Percentiles rank a stretch among this genome's conserved stretches.
Conservation (phyloP, 2,888 invertebrate genomes). For the Teleogryllus oceanicus region DNA sequence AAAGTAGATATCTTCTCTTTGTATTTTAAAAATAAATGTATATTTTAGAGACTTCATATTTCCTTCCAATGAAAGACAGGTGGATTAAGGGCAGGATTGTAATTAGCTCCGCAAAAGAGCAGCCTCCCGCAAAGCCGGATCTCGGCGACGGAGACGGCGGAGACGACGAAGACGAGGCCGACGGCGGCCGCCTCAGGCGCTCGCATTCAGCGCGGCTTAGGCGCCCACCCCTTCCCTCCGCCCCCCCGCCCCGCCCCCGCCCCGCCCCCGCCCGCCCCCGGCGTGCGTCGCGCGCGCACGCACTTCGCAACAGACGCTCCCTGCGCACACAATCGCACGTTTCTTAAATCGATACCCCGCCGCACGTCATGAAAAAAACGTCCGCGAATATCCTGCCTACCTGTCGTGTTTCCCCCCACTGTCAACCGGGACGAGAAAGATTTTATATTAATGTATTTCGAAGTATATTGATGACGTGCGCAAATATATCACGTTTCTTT, state of each 20-base stretch:
- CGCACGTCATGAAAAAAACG: too few species aligned
- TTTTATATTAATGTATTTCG: neutral
- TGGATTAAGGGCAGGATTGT: constrained; percentile 1
- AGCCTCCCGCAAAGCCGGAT: constrained; percentile 8
- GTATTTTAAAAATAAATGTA: constrained; percentile 18
- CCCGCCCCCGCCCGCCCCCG: too few species aligned
- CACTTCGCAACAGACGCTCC: too few species aligned
- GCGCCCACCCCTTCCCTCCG: neutral
- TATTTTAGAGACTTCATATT: constrained; percentile 18
- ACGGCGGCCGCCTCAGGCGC: neutral
- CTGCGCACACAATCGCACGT: too few species aligned
- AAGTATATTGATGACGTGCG: neutral
- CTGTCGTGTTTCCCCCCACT: neutral
- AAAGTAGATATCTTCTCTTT: constrained; percentile 18
- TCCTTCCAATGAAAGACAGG: constrained; percentile 18
- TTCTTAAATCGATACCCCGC: too few species aligned
- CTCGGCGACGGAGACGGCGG: neutral
- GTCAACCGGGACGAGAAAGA: neutral
- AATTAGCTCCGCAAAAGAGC: neutral
- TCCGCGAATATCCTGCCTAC: too few species aligned
- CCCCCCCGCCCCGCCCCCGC: too few species aligned
- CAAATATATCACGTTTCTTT: constrained; percentile 11
- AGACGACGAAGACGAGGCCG: neutral
- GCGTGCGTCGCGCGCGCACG: neutral
- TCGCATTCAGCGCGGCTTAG: neutral